Base-by-base conservation (phyloP, 2,113 vertebrate species). In the Protobothrops mucrosquamatus region DNA sequence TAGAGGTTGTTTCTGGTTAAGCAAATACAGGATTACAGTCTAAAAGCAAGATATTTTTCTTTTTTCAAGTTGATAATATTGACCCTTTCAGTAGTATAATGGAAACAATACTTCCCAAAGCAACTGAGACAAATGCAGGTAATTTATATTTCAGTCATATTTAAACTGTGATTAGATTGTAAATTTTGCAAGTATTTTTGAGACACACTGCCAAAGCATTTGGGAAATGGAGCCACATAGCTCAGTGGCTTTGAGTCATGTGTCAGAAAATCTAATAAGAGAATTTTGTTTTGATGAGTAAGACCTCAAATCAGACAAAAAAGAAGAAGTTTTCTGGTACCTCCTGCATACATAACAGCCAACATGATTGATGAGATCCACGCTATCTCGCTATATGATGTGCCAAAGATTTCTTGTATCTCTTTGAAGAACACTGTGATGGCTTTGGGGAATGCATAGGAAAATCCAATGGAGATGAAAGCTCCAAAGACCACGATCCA, bases 331-430 rank as follows among this genome's bases (percentile, higher is more conserved):
- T 94, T n/a, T 54, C 0, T 3, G 94, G 64, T 93, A 99, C 99
- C 99, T 98, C 99, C 99, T 91, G 98, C 99, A n/a, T 99, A 99
- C 99, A 99, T 99, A 95, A 99, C 98, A 24, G 99, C 99, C 24
- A 99, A 96, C 98, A 99, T 99, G 96, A 99, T 99, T 0, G 99
- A 99, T 85, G 99, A 99, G 97, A 99, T 99, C 99, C 99, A 99
- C 1, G 99, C 98, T 64, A 99, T 98, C 96, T 99, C 97, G 93
- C 99, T 99, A 96, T 99, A 99, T 51, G 98, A 96, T 29, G 98
- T 97, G 7, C 96, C 87, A 92, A 99, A 99, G 95, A 99, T 98
- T 89, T 97, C 96, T 97, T 99, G 99, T 95, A 99, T 99, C 94
- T 99, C 99, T 94, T 99, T 99, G 97, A 99, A 99, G 98, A 98